Conservation (phyloP, 2,888 invertebrate species). For the Dryomyza anilis region DNA sequence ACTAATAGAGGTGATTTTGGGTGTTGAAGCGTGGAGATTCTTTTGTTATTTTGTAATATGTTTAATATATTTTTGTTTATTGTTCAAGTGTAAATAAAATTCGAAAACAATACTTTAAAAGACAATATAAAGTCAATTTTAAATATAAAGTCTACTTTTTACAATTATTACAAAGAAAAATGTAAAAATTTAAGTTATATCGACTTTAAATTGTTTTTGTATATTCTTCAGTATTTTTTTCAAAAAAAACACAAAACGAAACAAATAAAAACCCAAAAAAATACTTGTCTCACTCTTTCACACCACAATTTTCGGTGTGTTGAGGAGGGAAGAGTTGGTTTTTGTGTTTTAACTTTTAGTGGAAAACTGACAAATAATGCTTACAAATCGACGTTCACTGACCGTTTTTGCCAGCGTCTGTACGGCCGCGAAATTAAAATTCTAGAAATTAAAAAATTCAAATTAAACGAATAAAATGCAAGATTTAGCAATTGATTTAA, state of each 20-base stretch:
- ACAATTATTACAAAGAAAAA: neutral
- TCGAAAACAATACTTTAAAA: too few species aligned
- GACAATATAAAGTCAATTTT: too few species aligned
- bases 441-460: neutral
- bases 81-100: too few species aligned
- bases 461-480: too few species aligned
- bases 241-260: neutral
- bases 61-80: too few species aligned
- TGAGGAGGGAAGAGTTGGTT: neutral
- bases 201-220: neutral
- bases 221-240: neutral
- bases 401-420: slow-evolving; percentile 54
- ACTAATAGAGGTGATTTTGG: too few species aligned
- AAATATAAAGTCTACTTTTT: too few species aligned
- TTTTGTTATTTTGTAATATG: too few species aligned
- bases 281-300: slow-evolving; percentile 2
- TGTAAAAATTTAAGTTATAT: neutral
- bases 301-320: neutral
- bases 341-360: too few species aligned
- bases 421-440: slow-evolving; percentile 51
- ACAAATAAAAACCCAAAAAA: neutral
- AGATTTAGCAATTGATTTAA: too few species aligned
- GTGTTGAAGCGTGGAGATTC: too few species aligned
- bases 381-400: slow-evolving; percentile 55
- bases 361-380: slow-evolving; percentile 33